phyloP scores from a whole-genome alignment of 2,797 vertebrate species.

The Lagocephalus sceleratus region DNA sequence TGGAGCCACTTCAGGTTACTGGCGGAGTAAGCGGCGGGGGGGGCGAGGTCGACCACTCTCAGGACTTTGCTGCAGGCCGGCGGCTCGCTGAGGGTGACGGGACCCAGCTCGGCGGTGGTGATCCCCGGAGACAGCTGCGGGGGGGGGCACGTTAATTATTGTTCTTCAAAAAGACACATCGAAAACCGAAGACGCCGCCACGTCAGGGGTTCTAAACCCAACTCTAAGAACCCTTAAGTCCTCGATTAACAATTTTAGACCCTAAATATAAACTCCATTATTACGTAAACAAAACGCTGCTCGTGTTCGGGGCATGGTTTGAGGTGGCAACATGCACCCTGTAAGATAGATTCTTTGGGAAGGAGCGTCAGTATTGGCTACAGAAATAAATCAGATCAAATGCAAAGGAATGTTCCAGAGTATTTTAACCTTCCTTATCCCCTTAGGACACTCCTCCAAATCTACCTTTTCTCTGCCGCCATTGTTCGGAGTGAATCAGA shows the following conservation, averaged over 20 bases:
- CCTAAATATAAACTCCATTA: too few relatives aligned
- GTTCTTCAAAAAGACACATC: neutral
- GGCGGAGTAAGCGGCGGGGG: conserved; percentile 71
- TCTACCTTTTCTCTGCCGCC: conserved; percentile 54
- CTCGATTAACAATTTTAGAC: too few relatives aligned
- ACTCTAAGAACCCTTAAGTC: too few relatives aligned
- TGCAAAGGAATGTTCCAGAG: conserved; percentile 45
- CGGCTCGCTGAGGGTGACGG: conserved; percentile 37
- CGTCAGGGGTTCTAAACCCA: too few relatives aligned
- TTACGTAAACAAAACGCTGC: too few relatives aligned
- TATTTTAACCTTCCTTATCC: conserved; percentile 45
- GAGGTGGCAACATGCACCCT: neutral
- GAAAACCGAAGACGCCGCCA: too few relatives aligned
- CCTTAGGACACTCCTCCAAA: conserved; percentile 46
- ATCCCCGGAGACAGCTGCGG: conserved; percentile 62
- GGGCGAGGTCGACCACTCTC: conserved; percentile 70
- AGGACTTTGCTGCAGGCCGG: conserved; percentile 56
- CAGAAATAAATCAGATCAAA: conserved; percentile 49
- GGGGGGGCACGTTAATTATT: conserved; percentile 1
- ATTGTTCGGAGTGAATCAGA: conserved; percentile 66
- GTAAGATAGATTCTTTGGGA: neutral
- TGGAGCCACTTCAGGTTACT: conserved; percentile 81
- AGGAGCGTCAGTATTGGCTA: conserved; percentile 37
- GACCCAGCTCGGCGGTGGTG: conserved; percentile 32
- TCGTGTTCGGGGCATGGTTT: too few relatives aligned